phyloP scores from a whole-genome alignment of 2,797 vertebrate species.

The Phoebastria nigripes region DNA sequence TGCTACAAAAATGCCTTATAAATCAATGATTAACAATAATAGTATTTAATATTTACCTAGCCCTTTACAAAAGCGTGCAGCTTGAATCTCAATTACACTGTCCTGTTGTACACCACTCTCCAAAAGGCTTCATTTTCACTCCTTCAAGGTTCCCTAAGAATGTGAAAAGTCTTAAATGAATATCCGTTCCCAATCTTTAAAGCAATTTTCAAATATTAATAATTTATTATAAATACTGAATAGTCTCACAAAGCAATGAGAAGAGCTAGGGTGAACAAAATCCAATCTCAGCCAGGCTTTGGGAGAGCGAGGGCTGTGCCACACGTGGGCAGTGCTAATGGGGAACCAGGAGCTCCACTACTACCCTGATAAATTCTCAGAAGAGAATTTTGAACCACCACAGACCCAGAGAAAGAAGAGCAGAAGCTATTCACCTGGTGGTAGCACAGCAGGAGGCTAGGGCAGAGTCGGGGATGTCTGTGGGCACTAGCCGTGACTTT shows the following conservation, averaged over 20 bases:
- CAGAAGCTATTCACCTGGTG: background rate
- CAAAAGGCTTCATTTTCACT: background rate
- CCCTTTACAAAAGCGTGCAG: background rate
- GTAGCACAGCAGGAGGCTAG: background rate
- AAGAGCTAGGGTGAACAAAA: background rate
- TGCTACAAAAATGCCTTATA: background rate
- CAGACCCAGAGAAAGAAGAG: background rate
- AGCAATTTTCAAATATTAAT: background rate
- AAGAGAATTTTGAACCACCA: background rate
- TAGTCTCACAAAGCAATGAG: background rate
- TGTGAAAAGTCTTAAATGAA: background rate
- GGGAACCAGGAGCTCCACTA: background rate
- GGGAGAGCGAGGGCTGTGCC: background rate
- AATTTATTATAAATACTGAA: background rate
- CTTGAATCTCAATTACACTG: background rate
- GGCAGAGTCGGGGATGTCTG: background rate
- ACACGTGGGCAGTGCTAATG: rapidly evolving
- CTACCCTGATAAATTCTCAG: background rate
- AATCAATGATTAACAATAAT: background rate
- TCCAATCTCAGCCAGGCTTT: background rate
- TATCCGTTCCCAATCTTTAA: background rate
- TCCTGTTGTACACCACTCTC: background rate
- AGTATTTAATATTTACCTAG: background rate
- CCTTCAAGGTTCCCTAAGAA: background rate
- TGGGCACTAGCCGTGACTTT: rapidly evolving